Base-by-base conservation (phyloP, 2,113 vertebrate species). In the Macquaria ambigua region DNA sequence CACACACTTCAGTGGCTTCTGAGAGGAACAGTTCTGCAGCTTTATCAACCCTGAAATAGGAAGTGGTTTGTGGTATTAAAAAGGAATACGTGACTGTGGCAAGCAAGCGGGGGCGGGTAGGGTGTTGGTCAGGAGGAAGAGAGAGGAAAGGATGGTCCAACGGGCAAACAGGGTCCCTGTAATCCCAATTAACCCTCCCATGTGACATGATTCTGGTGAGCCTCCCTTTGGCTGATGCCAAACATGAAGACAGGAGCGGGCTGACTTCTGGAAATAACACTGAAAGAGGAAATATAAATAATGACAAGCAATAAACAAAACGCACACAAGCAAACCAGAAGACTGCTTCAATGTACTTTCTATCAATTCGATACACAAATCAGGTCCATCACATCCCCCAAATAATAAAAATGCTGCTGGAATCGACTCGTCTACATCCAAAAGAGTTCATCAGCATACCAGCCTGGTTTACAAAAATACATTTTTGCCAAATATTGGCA, bases 1-100 rank as follows among this genome's bases (percentile, higher is more conserved):
- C 63, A 74, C 39, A 87, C 75, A 20, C 76, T 62, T 77, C 73
- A 82, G 78, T 61, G 52, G 56, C 50, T 81, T 34, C 67, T 75
- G 78, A 74, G 79, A 86, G 82, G 76, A 88, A 77, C 72, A 77
- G 72, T 77, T 81, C 74, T 71, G 67, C 84, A 78, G 89, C 74
- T 90, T 90, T 89, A 92, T 91, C 84, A 87, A 77, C 89, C 90
- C 83, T 85, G 84, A 91, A 90, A 93, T 89, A 72, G 84, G 68
- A 90, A 86, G 74, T 71, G 56, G 86, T 90, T 91, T 90, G 84
- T 79, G 73, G 87, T 80, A 84, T 89, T 91, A 86, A 90, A 87
- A 90, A 83, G 80, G 53, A 81, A 84, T 73, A 84, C 34, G 64
- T 83, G 83, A 84, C 74, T 66, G 77, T 83, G 59, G 78, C 77